These are phyloP conservation scores for Dicerorhinus sumatrensis DNA, from an alignment of 2,113 vertebrate species.

Conservation along the genomic window DNA sequence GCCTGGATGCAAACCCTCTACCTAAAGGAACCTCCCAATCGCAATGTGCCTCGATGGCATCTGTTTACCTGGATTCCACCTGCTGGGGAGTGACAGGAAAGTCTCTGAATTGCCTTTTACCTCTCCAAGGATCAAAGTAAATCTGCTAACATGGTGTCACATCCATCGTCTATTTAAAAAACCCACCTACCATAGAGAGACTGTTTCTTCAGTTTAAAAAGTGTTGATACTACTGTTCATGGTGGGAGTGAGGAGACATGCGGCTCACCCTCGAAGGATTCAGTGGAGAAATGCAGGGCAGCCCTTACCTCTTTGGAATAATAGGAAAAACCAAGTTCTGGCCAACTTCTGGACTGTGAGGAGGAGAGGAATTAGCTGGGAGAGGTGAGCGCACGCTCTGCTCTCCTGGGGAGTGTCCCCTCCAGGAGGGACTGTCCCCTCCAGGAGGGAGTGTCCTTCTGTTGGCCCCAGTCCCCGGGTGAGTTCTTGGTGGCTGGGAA, in stretches of 20 bases:
- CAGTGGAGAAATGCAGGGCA: too few relatives aligned
- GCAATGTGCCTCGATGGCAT: not conserved
- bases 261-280: not conserved
- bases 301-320: not conserved
- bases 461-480: too few relatives aligned
- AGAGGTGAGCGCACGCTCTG: too few relatives aligned
- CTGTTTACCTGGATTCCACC: fast-evolving
- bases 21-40: not conserved
- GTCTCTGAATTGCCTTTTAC: not conserved
- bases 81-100: not conserved
- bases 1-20: not conserved
- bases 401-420: too few relatives aligned
- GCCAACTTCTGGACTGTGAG: not conserved
- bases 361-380: too few relatives aligned
- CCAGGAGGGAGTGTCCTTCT: too few relatives aligned
- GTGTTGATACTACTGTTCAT: fast-evolving
- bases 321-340: too few relatives aligned
- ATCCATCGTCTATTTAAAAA: not conserved
- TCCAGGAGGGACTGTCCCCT: too few relatives aligned
- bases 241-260: not conserved
- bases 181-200: not conserved
- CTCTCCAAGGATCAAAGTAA: not conserved
- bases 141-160: too few relatives aligned
- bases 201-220: not conserved
- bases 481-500: not conserved